These are phyloP conservation scores for Heliconius ethilla DNA, from an alignment of 2,888 invertebrate genomes.

Conservation along the genomic window DNA sequence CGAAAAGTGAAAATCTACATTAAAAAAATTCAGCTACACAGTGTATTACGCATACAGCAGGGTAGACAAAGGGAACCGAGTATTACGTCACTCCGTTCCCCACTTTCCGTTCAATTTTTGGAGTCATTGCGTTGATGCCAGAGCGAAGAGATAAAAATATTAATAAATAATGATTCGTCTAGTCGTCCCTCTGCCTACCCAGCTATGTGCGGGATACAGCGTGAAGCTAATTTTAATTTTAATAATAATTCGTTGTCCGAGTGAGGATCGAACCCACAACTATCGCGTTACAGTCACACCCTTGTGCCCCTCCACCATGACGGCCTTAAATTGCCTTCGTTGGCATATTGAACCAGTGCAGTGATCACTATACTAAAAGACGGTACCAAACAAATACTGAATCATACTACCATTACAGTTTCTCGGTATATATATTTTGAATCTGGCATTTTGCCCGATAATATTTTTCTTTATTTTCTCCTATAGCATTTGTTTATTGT, in stretches of 20 bases:
- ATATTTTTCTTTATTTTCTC: constrained; percentile 10
- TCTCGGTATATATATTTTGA: not conserved
- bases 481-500: constrained; percentile 9
- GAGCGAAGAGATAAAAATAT: not conserved
- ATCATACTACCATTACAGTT: not conserved
- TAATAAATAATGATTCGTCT: too few relatives aligned
- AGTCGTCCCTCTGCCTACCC: not conserved
- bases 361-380: not conserved
- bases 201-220: not conserved
- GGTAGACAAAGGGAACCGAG: too few relatives aligned
- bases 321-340: not conserved
- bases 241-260: too few relatives aligned
- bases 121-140: not conserved
- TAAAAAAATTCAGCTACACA: too few relatives aligned
- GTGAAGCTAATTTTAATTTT: not conserved
- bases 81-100: not conserved
- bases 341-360: not conserved
- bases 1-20: too few relatives aligned
- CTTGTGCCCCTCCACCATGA: too few relatives aligned
- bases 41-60: too few relatives aligned
- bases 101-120: not conserved
- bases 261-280: too few relatives aligned
- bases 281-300: too few relatives aligned
- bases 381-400: not conserved
- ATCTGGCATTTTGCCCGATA: not conserved